Conservation (phyloP, 1,140 invertebrate species). For the Dryas iulia region DNA sequence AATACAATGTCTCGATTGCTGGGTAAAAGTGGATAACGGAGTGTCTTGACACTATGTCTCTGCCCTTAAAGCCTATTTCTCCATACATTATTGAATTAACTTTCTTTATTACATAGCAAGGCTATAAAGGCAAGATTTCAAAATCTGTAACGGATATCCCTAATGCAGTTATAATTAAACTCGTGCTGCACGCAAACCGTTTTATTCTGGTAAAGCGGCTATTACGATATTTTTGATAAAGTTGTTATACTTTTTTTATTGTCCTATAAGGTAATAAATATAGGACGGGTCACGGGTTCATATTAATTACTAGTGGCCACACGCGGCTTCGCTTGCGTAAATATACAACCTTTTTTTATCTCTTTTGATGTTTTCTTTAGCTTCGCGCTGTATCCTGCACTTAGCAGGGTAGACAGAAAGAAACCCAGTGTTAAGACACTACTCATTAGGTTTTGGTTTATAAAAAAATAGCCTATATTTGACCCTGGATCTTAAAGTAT, state of each 20-base stretch:
- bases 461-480: too few relatives aligned
- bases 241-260: not conserved
- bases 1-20: too few relatives aligned
- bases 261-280: too few relatives aligned
- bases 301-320: too few relatives aligned
- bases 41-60: too few relatives aligned
- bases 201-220: constrained; percentile 3
- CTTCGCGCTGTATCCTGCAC: not conserved
- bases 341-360: too few relatives aligned
- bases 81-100: not conserved
- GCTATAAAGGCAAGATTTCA: not conserved
- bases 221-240: constrained; percentile 4
- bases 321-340: too few relatives aligned
- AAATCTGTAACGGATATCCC: constrained; percentile 2
- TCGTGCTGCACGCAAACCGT: constrained; percentile 10
- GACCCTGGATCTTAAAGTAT: too few relatives aligned
- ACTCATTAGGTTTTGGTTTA: too few relatives aligned
- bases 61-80: not conserved
- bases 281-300: too few relatives aligned
- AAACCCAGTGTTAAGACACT: not conserved
- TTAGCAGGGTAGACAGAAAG: not conserved
- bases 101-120: not conserved
- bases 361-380: too few relatives aligned
- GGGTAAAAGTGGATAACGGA: too few relatives aligned
- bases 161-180: constrained; percentile 8